Conservation (phyloP, 2,888 invertebrate species). For the Drepana falcataria region DNA sequence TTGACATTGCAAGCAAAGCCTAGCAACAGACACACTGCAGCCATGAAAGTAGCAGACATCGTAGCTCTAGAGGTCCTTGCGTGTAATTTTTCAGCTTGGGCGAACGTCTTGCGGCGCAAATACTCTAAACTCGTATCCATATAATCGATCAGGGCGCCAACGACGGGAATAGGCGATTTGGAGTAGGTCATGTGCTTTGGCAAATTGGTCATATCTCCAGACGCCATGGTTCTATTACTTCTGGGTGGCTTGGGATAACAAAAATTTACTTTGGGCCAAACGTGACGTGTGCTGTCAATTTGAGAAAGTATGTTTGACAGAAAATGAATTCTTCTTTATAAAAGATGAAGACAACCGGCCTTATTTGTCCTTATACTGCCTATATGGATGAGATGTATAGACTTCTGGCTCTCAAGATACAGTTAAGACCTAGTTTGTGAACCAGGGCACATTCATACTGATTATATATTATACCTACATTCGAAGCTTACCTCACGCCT, state of each 20-base stretch:
- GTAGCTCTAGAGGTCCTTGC: slow-evolving; percentile 33
- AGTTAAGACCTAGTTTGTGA: too few relatives aligned
- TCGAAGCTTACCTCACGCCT: too few relatives aligned
- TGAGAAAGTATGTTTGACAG: not conserved
- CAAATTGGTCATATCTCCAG: slow-evolving; percentile 22
- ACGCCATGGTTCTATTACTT: slow-evolving; percentile 25
- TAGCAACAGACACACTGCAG: slow-evolving; percentile 45
- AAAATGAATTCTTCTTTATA: too few relatives aligned
- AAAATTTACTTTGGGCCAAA: not conserved
- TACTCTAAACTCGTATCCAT: slow-evolving; percentile 52
- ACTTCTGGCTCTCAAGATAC: too few relatives aligned
- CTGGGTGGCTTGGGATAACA: not conserved
- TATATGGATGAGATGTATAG: too few relatives aligned
- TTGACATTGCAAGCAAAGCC: slow-evolving; percentile 59
- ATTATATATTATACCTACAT: too few relatives aligned
- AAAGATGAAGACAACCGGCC: too few relatives aligned
- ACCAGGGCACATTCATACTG: too few relatives aligned
- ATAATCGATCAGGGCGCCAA: slow-evolving; percentile 62
- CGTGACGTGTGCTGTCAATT: not conserved
- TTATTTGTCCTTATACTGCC: too few relatives aligned
- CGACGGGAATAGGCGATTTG: slow-evolving; percentile 46
- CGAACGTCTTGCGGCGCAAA: slow-evolving; percentile 38
- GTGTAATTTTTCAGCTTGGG: slow-evolving; percentile 45
- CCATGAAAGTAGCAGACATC: slow-evolving; percentile 50
- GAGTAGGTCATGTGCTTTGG: slow-evolving; percentile 54